Evolutionary conservation across 2,888 invertebrate genomes (phyloP), one percentile per base, ranked within the genome.

Genomic region (Ramazzottius varieornatus): DNA sequence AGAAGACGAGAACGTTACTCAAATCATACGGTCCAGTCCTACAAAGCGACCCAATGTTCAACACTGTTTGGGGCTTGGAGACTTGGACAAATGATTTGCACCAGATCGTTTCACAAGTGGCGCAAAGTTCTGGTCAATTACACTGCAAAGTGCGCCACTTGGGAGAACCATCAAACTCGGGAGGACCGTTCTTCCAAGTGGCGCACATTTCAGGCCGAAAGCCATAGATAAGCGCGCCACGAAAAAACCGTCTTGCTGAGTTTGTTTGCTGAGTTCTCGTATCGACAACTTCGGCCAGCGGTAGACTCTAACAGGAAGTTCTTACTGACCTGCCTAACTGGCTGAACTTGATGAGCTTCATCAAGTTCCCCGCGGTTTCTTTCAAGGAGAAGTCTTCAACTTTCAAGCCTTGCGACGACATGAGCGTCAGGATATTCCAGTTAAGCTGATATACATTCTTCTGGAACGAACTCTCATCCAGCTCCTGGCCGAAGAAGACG

Each of bases 1-100:
- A 16, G 54, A 54, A 54, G n/a, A 54, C 54, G 4, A 54, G 54
- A 4, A 54, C 54, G 29, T 54, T 54, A 24, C 54, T 54, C 20
- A 54, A 29, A 54, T 54, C 54, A 54, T 54, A 54, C 54, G 54
- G 54, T 4, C 54, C 54, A 8, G 54, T 54, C 29, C 54, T 54
- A 24, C 54, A 13, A 54, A 54, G 24, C 4, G 4, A 54, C 29
- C 29, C 54, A 24, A 24, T 40, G 20, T 40, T 20, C 13, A 13
- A 40, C 40, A 13, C 40, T 40, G 40, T 20, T 40, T 13, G 20
- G 13, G 13, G 40, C 8, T 40, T 40, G 40, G 20, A 13, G 8
- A 40, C 40, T 40, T 8, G 13, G 20, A 40, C 40, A n/a, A n/a
- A n/a, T n/a, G n/a, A n/a, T n/a, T n/a, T n/a, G n/a, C n/a, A n/a